phyloP scores from a whole-genome alignment of 2,113 vertebrate species.

The Toxotes chatareus region DNA sequence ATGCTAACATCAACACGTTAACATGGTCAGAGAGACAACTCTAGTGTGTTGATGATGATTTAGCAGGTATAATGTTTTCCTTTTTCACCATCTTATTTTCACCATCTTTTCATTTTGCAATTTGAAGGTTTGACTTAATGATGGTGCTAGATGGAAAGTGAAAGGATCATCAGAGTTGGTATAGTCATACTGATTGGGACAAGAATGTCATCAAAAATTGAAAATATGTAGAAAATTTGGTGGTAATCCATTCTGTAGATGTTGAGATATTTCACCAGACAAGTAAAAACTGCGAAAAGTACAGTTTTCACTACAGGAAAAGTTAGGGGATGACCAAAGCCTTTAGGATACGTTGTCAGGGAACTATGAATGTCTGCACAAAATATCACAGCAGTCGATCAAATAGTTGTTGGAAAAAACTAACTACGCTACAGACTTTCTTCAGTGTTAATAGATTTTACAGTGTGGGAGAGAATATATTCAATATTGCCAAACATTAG shows the following conservation, averaged over 20 bases:
- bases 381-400: not conserved
- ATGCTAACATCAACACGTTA: not conserved
- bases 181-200: not conserved
- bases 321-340: not conserved
- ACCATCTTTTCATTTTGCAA: not conserved
- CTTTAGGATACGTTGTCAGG: not conserved
- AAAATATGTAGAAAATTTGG: not conserved
- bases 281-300: not conserved
- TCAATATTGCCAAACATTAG: not conserved
- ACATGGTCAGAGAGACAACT: not conserved
- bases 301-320: not conserved
- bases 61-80: not conserved
- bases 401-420: not conserved
- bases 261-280: not conserved
- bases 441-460: not conserved
- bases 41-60: not conserved
- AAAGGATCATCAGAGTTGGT: not conserved
- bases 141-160: not conserved
- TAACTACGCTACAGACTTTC: not conserved
- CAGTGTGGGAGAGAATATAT: not conserved
- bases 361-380: not conserved
- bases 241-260: not conserved
- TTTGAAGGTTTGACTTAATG: not conserved
- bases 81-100: no score
- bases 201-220: not conserved